Evolutionary conservation across 2,797 vertebrate species (phyloP), one percentile per base, ranked within the genome.

Genomic region (Crenuchus spilurus): DNA sequence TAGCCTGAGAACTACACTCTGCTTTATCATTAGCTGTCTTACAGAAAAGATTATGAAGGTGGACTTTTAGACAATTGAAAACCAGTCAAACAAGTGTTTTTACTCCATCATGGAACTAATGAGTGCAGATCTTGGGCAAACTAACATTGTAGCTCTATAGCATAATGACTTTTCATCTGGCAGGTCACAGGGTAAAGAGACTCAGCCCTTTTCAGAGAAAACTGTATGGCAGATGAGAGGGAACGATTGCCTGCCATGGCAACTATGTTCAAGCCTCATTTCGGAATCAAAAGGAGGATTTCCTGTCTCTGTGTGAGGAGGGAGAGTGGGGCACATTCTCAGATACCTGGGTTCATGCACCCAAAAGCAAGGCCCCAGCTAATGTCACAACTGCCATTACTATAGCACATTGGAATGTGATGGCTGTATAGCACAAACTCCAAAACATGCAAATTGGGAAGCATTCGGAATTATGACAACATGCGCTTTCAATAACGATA

Each of bases 231-330:
- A 57, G 42, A 42, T 42, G 64, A 78, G 58, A 48, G 39, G n/a
- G n/a, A 48, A 31, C 46, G 33, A 63, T 20, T 37, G 6, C 57
- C 66, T 81, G 84, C 16, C 22, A 52, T 57, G 8, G 28, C 26
- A 42, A 54, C 16, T 14, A 10, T 24, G 52, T 30, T 41, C 61
- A 48, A 35, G 77, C 61, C 77, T 89, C 62, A 60, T 84, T 88
- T 86, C 82, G 82, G 75, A 88, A 86, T 91, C 85, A 91, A 91
- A 91, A 24, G 44, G 37, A 46, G 39, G 61, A 64, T 64, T 46
- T 64, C 61, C 61, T 64, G 61, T 35, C 10, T 74, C 83, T 68
- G 54, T 83, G 82, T 24, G 35, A 86, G 77, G 80, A 57, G 75
- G 77, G 52, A 74, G 73, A 82, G 84, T 85, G 63, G 74, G 72